phyloP scores from a whole-genome alignment of 2,113 vertebrate genomes.

The Rhinolophus sinicus region DNA sequence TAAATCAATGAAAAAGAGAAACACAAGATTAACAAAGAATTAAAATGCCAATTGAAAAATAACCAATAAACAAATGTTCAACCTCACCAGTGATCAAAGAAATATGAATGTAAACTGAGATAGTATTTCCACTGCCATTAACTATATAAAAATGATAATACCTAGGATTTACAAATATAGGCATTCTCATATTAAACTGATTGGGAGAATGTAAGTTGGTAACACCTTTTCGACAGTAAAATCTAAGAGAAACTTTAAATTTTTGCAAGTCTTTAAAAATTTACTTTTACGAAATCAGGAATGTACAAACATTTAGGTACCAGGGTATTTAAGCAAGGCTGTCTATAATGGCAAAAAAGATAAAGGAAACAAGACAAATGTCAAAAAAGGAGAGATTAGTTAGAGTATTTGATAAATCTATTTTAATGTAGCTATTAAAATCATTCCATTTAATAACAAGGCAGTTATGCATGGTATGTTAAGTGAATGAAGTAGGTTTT shows the following conservation, averaged over 20 bases:
- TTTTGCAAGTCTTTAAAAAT: neutral
- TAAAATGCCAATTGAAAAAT: constrained; percentile 32
- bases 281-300: constrained; percentile 29
- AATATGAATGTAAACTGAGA: constrained; percentile 24
- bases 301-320: neutral
- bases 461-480: neutral
- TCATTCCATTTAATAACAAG: constrained; percentile 29
- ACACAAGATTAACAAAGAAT: constrained; percentile 21
- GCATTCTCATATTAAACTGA: neutral
- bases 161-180: neutral
- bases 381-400: neutral
- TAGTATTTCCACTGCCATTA: constrained; percentile 12
- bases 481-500: neutral
- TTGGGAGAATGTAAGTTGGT: neutral
- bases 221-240: neutral
- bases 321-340: neutral
- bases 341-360: neutral
- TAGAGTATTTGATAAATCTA: constrained; percentile 15
- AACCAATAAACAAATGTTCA: constrained; percentile 41
- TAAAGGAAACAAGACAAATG: neutral
- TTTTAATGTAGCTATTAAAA: constrained; percentile 31
- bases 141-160: constrained; percentile 40
- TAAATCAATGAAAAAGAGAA: neutral
- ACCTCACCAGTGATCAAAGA: constrained; percentile 21
- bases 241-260: constrained; percentile 17